Evolutionary conservation across 2,888 invertebrate species (phyloP).

Genomic region (Alloplasta piceator): DNA sequence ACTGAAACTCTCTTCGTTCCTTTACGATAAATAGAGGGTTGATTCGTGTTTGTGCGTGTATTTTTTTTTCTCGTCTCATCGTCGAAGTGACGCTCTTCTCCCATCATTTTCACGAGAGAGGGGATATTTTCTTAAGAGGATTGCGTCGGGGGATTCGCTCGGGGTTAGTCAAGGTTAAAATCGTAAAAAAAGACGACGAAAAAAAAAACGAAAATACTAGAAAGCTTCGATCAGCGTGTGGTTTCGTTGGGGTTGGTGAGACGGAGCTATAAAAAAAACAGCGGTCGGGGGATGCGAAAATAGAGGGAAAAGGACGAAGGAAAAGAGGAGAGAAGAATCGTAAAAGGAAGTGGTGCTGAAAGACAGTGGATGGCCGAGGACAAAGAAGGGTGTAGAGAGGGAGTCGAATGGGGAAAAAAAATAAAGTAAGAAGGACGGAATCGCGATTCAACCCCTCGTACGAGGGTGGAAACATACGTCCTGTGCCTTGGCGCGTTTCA

Average conservation of each 20-base stretch:
- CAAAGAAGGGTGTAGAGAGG: slow-evolving; percentile 11
- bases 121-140: slow-evolving; percentile 45
- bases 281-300: slow-evolving; percentile 12
- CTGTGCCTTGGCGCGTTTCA: slow-evolving; percentile 43
- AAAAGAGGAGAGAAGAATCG: slow-evolving; percentile 1
- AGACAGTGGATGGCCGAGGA: slow-evolving; percentile 9
- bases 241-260: slow-evolving; percentile 6
- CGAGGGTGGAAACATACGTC: slow-evolving; percentile 18
- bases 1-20: too few species aligned
- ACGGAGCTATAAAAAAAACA: slow-evolving; percentile 30
- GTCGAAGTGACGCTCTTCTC: neutral
- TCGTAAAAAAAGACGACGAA: neutral
- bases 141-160: slow-evolving; percentile 35
- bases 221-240: slow-evolving; percentile 20
- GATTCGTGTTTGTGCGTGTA: too few species aligned
- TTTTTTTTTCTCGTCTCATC: too few species aligned
- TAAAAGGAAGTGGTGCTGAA: slow-evolving; percentile 12
- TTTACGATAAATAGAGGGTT: too few species aligned
- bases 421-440: neutral
- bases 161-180: neutral
- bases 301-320: slow-evolving; percentile 4
- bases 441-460: slow-evolving; percentile 31
- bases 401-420: slow-evolving; percentile 17
- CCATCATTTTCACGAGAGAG: neutral
- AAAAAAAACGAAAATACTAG: slow-evolving; percentile 1